Evolutionary conservation across 2,888 invertebrate genomes (phyloP), one percentile per base, ranked within the genome.

Genomic region (Drosophila koepferae): DNA sequence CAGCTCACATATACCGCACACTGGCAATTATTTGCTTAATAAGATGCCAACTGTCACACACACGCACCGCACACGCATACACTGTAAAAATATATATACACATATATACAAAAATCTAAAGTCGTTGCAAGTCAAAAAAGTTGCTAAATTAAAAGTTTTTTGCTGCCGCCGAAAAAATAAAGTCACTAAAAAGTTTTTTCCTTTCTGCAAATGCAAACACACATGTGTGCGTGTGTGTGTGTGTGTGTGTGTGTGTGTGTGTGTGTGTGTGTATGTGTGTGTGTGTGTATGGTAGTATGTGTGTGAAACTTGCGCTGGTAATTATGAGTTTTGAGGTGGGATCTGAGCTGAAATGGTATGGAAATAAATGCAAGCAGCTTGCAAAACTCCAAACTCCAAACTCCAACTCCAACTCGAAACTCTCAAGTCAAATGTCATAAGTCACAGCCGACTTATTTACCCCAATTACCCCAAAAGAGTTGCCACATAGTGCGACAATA

Each of bases 111-210:
- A 0, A 8, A 20, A 38, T 9, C 18, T 43, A 20, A 55, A 65
- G 40, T 63, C 62, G 53, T 46, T 54, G 46, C 71, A 63, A 63
- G 76, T 63, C 54, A 59, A 41, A 65, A 82, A 83, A 86, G 80
- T 83, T 89, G 72, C 59, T 63, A 89, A 89, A 83, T 83, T 83
- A 83, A 83, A 89, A 89, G 85, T 83, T 83, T 82, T 54, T 48
- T 40, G 66, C 67, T 64, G 64, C 51, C 44, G 62, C 59, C 58
- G 28, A 59, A 74, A 51, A 74, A 74, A 74, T 63, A 61, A 77
- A 71, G 63, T 71, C 81, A 54, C 65, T 20, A 58, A 66, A 44
- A 71, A 80, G 44, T 80, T 80, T 76, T 77, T 48, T 41, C 7
- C 28, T 46, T 46, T 41, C 31, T 8, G 31, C 46, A 54, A 55